These are phyloP conservation scores for Bombus haemorrhoidalis DNA, from an alignment of 1,140 invertebrate genomes.

Conservation along the genomic window DNA sequence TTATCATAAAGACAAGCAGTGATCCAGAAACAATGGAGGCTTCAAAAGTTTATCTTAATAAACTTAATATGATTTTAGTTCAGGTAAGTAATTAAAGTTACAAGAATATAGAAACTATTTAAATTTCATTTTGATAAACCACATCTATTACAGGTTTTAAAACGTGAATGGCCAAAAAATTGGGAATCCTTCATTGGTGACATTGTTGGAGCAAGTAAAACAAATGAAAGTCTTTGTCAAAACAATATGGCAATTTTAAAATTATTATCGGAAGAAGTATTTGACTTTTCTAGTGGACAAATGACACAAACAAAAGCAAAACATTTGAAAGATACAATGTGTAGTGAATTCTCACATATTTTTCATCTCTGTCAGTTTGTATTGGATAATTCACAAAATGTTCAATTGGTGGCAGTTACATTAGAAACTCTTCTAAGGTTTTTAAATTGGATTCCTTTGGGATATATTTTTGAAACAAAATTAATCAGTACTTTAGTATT, in stretches of 20 bases:
- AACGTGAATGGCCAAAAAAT: conserved; percentile 99
- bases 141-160: conserved; percentile 90
- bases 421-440: conserved; percentile 98
- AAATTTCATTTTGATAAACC: not conserved
- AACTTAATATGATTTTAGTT: conserved; percentile 99
- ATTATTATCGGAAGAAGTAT: conserved; percentile 98
- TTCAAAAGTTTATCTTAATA: conserved; percentile 98
- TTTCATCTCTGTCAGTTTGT: conserved; percentile 99
- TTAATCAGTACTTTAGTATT: conserved; percentile 96
- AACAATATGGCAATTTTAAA: conserved; percentile 99
- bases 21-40: conserved; percentile 94
- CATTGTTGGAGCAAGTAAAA: conserved; percentile 99
- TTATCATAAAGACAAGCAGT: conserved; percentile 99
- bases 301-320: conserved; percentile 99
- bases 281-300: conserved; percentile 99
- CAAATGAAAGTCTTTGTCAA: conserved; percentile 99
- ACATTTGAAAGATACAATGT: conserved; percentile 99
- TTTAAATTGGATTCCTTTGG: conserved; percentile 99
- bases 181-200: conserved; percentile 99
- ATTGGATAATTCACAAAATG: conserved; percentile 98
- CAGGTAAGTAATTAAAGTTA: conserved; percentile 82
- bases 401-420: conserved; percentile 95
- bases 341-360: conserved; percentile 98
- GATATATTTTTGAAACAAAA: conserved; percentile 99
- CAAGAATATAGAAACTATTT: not conserved